phyloP scores from a whole-genome alignment of 2,888 invertebrate genomes.

The Drosophila rubida region DNA sequence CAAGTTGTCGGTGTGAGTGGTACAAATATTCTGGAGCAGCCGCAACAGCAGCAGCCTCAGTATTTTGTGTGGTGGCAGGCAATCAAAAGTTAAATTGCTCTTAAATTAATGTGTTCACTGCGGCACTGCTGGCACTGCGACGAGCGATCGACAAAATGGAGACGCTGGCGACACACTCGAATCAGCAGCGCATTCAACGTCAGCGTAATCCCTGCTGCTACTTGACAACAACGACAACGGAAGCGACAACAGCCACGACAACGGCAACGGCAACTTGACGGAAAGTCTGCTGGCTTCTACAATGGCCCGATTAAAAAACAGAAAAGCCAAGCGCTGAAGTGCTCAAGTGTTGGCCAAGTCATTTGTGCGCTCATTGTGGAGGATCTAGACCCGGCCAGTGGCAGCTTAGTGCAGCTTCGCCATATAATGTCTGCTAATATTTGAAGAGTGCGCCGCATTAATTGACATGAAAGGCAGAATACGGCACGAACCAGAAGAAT shows the following conservation, averaged over 20 bases:
- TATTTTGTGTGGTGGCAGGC: conserved; percentile 40
- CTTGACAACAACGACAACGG: conserved; percentile 54
- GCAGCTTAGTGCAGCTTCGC: conserved; percentile 49
- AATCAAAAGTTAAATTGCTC: conserved; percentile 59
- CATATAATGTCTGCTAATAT: conserved; percentile 77
- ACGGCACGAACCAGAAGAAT: background rate
- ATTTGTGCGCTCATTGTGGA: conserved; percentile 73
- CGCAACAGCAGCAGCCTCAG: conserved; percentile 18
- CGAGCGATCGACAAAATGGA: conserved; percentile 24
- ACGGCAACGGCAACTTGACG: conserved; percentile 11
- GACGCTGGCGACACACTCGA: conserved; percentile 40
- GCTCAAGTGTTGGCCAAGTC: conserved; percentile 73
- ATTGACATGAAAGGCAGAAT: conserved; percentile 66
- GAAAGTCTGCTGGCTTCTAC: conserved; percentile 50
- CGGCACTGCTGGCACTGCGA: conserved; percentile 8
- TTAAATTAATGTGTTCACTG: conserved; percentile 51
- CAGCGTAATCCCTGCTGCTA: conserved; percentile 66
- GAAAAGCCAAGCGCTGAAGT: conserved; percentile 54
- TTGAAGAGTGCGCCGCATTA: conserved; percentile 79
- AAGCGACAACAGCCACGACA: background rate
- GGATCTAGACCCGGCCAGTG: conserved; percentile 30
- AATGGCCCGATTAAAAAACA: conserved; percentile 67
- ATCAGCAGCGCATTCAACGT: conserved; percentile 77
- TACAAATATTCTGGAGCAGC: conserved; percentile 34
- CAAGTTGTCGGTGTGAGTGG: conserved; percentile 84